These are phyloP conservation scores for Macropodus opercularis DNA, from an alignment of 2,797 vertebrate species.

Conservation along the genomic window DNA sequence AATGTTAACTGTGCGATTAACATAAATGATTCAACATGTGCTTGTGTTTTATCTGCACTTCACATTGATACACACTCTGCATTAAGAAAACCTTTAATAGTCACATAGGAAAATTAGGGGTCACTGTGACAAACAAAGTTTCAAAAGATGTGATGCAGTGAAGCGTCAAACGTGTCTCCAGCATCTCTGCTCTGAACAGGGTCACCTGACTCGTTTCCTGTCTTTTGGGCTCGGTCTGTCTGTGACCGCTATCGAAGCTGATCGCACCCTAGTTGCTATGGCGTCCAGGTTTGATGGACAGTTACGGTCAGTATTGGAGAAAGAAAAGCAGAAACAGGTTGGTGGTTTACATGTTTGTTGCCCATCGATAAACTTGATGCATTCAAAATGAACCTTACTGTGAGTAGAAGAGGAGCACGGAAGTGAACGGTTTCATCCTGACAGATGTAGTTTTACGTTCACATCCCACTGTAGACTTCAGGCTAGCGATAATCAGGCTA, in stretches of 20 bases:
- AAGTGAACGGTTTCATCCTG: too few species aligned
- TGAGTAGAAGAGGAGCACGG: too few species aligned
- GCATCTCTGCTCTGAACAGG: slow-evolving; percentile 72
- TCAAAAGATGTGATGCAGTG: background rate
- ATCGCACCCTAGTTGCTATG: slow-evolving; percentile 79
- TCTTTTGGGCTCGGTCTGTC: slow-evolving; percentile 86
- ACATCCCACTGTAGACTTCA: too few species aligned
- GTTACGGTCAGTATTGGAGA: slow-evolving; percentile 79
- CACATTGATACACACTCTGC: too few species aligned
- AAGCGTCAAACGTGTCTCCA: background rate
- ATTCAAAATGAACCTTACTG: too few species aligned
- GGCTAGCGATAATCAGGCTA: background rate
- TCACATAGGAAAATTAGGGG: background rate
- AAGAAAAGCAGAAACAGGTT: slow-evolving; percentile 75
- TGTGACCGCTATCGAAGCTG: slow-evolving; percentile 89
- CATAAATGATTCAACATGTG: too few species aligned
- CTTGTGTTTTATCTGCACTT: too few species aligned
- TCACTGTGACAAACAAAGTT: too few species aligned
- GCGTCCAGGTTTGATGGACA: slow-evolving; percentile 85
- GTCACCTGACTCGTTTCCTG: slow-evolving; percentile 90
- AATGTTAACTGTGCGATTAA: too few species aligned
- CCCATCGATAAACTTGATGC: too few species aligned
- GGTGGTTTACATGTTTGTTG: background rate
- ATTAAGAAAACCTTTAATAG: too few species aligned
- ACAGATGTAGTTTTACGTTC: too few species aligned